A percentile compares a stretch with the other conserved stretches of the same genome.
Conservation (phyloP, 2,797 vertebrate species). For the Melanotaenia nigrans region DNA sequence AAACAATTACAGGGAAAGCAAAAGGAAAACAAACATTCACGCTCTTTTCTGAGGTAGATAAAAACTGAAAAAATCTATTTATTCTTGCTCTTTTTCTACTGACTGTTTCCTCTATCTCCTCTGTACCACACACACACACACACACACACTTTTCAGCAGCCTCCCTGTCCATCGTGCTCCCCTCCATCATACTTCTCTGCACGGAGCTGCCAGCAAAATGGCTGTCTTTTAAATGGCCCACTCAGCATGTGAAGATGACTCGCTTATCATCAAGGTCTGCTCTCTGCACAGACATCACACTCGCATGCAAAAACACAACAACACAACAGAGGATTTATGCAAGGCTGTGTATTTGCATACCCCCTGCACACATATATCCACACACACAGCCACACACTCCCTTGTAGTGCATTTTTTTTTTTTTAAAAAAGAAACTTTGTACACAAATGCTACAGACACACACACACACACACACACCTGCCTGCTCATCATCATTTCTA, state of each 20-base stretch:
- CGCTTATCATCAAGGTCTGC: conserved; percentile 77
- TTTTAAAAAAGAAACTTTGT: background rate
- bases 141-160: conserved; percentile 30
- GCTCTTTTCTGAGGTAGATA: conserved; percentile 15
- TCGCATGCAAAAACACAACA: conserved; percentile 14
- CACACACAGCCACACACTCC: background rate
- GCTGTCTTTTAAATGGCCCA: conserved; percentile 75
- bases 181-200: conserved; percentile 66
- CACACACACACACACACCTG: conserved; percentile 19
- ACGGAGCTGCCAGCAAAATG: conserved; percentile 62
- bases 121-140: conserved; percentile 11
- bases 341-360: conserved; percentile 44
- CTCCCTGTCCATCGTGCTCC: conserved; percentile 51
- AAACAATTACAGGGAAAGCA: background rate
- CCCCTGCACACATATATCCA: background rate
- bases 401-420: background rate
- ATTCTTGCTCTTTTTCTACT: conserved; percentile 38
- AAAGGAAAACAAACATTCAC: background rate
- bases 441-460: background rate
- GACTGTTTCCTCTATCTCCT: conserved; percentile 47
- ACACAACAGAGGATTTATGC: conserved; percentile 45
- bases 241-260: conserved; percentile 72
- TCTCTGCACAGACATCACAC: conserved; percentile 44
- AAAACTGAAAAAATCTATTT: conserved; percentile 32
- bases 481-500: conserved; percentile 51